Conservation (phyloP, 2,888 invertebrate species). For the Pseudeuparius sepicola region DNA sequence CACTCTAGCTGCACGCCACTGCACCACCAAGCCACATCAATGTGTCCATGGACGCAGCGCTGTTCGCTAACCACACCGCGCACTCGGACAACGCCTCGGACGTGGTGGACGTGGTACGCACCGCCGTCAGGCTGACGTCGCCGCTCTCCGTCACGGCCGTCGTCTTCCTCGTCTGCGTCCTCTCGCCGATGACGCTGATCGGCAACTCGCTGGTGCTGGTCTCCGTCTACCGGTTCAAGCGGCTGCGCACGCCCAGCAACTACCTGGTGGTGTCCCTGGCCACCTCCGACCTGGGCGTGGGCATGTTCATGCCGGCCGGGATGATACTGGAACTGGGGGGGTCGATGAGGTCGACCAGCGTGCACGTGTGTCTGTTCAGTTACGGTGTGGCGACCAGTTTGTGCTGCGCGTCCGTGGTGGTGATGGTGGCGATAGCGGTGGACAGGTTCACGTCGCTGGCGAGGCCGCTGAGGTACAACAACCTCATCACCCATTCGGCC, state of each 20-base stretch:
- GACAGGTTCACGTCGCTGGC: conserved; percentile 52
- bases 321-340: conserved; percentile 48
- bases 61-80: too few species aligned
- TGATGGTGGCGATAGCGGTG: conserved; percentile 52
- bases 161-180: conserved; percentile 43
- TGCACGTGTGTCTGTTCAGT: conserved; percentile 45
- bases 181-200: conserved; percentile 48
- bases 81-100: conserved; percentile 32
- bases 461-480: conserved; percentile 51
- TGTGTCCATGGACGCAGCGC: too few species aligned
- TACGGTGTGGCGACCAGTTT: conserved; percentile 48
- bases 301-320: conserved; percentile 49
- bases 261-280: conserved; percentile 50
- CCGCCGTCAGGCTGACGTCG: conserved; percentile 33
- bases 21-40: too few species aligned
- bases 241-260: conserved; percentile 52
- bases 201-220: conserved; percentile 50
- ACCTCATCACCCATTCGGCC: conserved; percentile 51
- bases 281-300: conserved; percentile 49
- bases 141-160: conserved; percentile 42
- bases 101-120: conserved; percentile 31
- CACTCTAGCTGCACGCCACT: too few species aligned
- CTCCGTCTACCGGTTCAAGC: conserved; percentile 49
- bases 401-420: conserved; percentile 50
- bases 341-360: conserved; percentile 36